A percentile compares a stretch with the other conserved stretches of the same genome.
phyloP scores from a whole-genome alignment of 2,113 vertebrate species.

The Seriola aureovittata region DNA sequence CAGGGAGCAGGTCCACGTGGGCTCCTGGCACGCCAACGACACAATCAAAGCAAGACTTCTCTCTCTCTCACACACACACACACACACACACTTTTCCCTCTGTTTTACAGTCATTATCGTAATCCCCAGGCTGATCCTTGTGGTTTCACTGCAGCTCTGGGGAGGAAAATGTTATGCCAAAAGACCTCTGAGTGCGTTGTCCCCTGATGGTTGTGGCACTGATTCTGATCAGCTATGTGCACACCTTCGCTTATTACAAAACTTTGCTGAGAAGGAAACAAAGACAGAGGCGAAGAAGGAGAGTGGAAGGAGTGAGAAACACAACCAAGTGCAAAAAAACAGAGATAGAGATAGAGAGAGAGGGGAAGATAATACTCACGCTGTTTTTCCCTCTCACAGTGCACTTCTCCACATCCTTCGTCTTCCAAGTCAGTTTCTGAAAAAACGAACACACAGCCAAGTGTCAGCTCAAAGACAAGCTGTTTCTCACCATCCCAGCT shows the following conservation, averaged over 20 bases:
- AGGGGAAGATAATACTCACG: slow-evolving; percentile 77
- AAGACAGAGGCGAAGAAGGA: not conserved
- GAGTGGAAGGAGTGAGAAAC: not conserved
- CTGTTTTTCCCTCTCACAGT: slow-evolving; percentile 88
- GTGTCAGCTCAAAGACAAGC: slow-evolving; percentile 61
- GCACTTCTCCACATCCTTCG: slow-evolving; percentile 87
- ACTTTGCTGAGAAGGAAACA: slow-evolving; percentile 13
- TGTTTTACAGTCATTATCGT: slow-evolving; percentile 43
- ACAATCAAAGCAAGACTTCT: slow-evolving; percentile 25
- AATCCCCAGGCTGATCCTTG: slow-evolving; percentile 31
- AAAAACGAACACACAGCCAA: slow-evolving; percentile 66
- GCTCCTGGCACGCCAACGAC: not conserved
- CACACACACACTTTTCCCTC: not conserved
- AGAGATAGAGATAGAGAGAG: not conserved
- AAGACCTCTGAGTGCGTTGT: not conserved
- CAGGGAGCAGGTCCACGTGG: not conserved
- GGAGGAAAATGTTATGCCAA: slow-evolving; percentile 12
- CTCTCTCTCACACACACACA: not conserved
- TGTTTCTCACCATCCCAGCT: slow-evolving; percentile 46
- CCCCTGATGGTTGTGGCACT: slow-evolving; percentile 29
- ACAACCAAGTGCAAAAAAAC: slow-evolving; percentile 6
- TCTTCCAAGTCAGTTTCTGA: slow-evolving; percentile 88
- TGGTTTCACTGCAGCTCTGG: slow-evolving; percentile 21
- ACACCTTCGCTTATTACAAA: slow-evolving; percentile 37
- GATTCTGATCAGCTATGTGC: slow-evolving; percentile 58